Percentiles rank a stretch among this genome's conserved stretches.
Conservation (phyloP, 2,888 invertebrate species). For the Nysson spinosus region DNA sequence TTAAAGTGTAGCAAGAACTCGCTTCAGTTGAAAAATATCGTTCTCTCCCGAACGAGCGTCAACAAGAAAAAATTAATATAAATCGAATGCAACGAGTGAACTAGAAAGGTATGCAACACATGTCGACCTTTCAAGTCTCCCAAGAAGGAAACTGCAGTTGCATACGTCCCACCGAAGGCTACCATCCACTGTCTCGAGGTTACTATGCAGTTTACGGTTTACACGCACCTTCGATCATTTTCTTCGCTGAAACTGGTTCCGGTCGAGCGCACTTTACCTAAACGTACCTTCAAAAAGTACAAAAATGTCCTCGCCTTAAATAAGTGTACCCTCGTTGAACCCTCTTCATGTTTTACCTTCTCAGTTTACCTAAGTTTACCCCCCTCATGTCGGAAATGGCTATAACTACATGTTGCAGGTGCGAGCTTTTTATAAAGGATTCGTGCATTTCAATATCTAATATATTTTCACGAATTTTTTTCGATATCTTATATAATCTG, state of each 20-base stretch:
- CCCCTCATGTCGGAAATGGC: no score
- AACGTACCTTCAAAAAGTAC: slow-evolving; percentile 31
- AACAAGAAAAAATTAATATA: not conserved
- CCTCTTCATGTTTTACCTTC: not conserved
- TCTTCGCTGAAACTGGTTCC: slow-evolving; percentile 48
- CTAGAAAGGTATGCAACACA: slow-evolving; percentile 19
- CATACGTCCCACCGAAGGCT: slow-evolving; percentile 52
- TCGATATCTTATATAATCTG: no score
- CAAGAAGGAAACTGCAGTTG: slow-evolving; percentile 49
- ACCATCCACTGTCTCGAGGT: slow-evolving; percentile 63
- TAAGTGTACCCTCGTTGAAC: not conserved
- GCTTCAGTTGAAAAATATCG: not conserved
- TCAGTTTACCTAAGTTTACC: no score
- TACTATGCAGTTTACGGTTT: slow-evolving; percentile 43
- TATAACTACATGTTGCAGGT: no score
- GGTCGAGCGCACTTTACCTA: slow-evolving; percentile 37
- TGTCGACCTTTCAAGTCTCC: slow-evolving; percentile 43
- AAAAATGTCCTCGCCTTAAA: not conserved
- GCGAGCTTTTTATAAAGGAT: no score
- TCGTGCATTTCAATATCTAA: no score
- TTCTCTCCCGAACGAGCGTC: not conserved
- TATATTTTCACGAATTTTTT: no score
- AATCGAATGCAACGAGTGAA: slow-evolving; percentile 2
- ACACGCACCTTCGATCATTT: slow-evolving; percentile 43
- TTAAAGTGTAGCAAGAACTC: no score